Base-by-base conservation (phyloP, 2,797 vertebrate species). In the Epinephelus malabaricus region DNA sequence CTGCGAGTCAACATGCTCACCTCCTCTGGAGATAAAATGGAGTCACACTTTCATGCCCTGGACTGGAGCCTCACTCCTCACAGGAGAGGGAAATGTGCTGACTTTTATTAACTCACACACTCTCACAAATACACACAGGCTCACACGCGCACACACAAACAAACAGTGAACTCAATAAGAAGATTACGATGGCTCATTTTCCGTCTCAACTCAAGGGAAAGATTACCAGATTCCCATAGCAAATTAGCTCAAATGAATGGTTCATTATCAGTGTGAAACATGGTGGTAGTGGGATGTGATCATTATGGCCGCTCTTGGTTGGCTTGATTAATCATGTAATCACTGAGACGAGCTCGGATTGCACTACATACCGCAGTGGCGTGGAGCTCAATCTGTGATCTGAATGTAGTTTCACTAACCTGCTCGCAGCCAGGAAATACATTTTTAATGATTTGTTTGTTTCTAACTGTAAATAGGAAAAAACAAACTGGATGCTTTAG, bases 151-250 rank as follows among this genome's bases (percentile, higher is more conserved):
- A 38, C 27, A 34, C 63, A 30, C n/a, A 70, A 54, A 45, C 76
- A 43, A 10, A 83, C 60, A 50, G 58, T 43, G 18, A 78, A 82
- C 74, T 80, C 59, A 86, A 79, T 88, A 82, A 86, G 80, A 82
- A 88, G 88, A 91, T 92, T 92, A 90, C 55, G 21, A 78, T 66
- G 84, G 88, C 83, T 92, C 83, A 86, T 89, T 90, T 92, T 93
- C 82, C 7, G 3, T 69, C 82, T 85, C 85, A 92, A 90, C 88
- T 92, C 90, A 85, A 90, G 86, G 86, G 89, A 87, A 90, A 87
- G 91, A 91, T 93, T 91, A 90, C 81, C 53, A 79, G 67, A 89
- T 86, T 89, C 87, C 89, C 88, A 74, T 34, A 86, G 83, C 88
- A 92, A 89, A 92, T 92, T 87, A 91, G 85, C 84, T 73, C 55